These are phyloP conservation scores for Verasper variegatus DNA, from an alignment of 2,113 vertebrate species.

Conservation along the genomic window DNA sequence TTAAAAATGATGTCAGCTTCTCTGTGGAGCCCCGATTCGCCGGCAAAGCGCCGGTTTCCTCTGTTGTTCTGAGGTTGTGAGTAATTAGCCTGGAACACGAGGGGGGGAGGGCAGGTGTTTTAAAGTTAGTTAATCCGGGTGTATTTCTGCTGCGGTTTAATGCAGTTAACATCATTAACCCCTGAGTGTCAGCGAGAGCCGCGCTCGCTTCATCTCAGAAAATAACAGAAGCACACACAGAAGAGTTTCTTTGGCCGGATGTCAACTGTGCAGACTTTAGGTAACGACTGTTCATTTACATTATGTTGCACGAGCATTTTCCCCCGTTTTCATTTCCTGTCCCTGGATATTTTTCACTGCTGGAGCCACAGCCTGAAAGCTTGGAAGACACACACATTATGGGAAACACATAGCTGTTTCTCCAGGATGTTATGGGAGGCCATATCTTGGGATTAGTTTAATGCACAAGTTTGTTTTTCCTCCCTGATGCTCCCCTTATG, in stretches of 20 bases:
- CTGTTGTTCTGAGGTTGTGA: conserved; percentile 34
- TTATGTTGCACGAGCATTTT: conserved; percentile 36
- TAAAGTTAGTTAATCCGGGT: conserved; percentile 42
- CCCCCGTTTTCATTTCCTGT: conserved; percentile 11
- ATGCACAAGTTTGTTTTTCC: neutral
- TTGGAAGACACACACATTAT: conserved; percentile 29
- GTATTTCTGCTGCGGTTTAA: conserved; percentile 34
- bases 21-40: neutral
- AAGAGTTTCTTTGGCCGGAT: conserved; percentile 6
- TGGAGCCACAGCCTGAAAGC: conserved; percentile 7
- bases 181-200: conserved; percentile 5
- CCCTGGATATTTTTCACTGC: conserved; percentile 30
- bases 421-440: conserved; percentile 1
- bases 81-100: conserved; percentile 56
- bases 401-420: conserved; percentile 8
- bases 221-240: conserved; percentile 13
- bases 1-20: conserved; percentile 14
- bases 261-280: conserved; percentile 30
- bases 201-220: conserved; percentile 26
- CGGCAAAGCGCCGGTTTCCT: too few relatives aligned
- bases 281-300: conserved; percentile 41
- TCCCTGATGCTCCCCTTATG: neutral
- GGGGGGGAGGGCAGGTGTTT: conserved; percentile 38
- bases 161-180: conserved; percentile 45
- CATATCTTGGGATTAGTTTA: conserved; percentile 20